phyloP scores from a whole-genome alignment of 2,888 invertebrate genomes.

The Homarus gammarus region DNA sequence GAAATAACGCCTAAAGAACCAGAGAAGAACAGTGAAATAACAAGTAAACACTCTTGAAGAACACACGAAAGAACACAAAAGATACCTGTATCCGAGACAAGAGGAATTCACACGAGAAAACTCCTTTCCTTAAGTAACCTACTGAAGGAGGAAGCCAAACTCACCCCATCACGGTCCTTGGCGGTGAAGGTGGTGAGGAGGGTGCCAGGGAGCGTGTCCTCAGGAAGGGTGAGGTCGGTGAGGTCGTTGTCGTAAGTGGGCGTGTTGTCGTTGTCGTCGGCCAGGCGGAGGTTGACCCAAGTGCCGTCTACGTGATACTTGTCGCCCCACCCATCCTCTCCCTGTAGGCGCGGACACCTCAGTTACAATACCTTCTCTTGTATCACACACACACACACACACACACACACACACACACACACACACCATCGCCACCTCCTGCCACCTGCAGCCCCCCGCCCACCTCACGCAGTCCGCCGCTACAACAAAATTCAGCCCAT shows the following conservation, averaged over 20 bases:
- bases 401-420: too few species aligned
- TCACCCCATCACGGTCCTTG: constrained; percentile 59
- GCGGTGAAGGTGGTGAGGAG: constrained; percentile 58
- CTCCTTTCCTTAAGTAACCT: not conserved
- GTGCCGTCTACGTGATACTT: constrained; percentile 70
- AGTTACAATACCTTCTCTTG: too few species aligned
- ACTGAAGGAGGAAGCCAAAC: too few species aligned
- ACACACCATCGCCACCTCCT: too few species aligned
- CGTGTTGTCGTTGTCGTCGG: constrained; percentile 47
- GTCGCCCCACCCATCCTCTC: constrained; percentile 51
- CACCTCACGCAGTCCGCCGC: too few species aligned
- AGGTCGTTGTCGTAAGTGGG: constrained; percentile 22
- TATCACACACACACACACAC: too few species aligned
- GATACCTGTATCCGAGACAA: not conserved
- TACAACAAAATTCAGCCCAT: too few species aligned
- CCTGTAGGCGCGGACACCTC: constrained; percentile 2
- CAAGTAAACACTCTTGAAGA: too few species aligned
- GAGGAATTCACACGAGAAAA: not conserved
- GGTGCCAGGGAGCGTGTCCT: constrained; percentile 50
- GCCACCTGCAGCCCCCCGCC: too few species aligned
- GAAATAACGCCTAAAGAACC: too few species aligned
- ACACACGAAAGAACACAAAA: not conserved
- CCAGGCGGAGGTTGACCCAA: constrained; percentile 46
- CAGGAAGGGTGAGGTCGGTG: constrained; percentile 39
- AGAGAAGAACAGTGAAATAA: too few species aligned